These are phyloP conservation scores for Ictidomys tridecemlineatus DNA, from an alignment of 2,113 vertebrate species.

Conservation along the genomic window DNA sequence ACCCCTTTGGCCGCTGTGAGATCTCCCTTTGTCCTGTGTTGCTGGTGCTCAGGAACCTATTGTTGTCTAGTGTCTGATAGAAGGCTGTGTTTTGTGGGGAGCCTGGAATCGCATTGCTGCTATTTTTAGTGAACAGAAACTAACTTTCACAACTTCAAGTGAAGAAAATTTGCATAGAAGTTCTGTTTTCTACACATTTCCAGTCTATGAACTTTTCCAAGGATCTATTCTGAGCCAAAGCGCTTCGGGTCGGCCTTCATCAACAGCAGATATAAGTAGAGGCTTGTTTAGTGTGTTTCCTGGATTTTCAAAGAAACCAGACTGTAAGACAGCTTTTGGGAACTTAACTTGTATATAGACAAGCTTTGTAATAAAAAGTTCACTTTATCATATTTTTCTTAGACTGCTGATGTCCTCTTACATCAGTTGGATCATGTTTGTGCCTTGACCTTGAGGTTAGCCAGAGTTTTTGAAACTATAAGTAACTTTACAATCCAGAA, in stretches of 20 bases:
- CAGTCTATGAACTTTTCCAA: background rate
- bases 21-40: background rate
- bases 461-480: constrained; percentile 63
- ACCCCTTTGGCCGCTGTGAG: too few species aligned
- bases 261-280: background rate
- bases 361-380: constrained; percentile 34
- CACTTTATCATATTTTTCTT: constrained; percentile 11
- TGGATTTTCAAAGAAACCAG: background rate
- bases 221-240: background rate
- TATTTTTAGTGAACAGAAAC: constrained; percentile 30
- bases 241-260: background rate
- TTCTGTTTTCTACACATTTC: constrained; percentile 4
- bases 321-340: background rate
- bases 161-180: background rate
- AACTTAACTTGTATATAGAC: constrained; percentile 20
- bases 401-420: background rate
- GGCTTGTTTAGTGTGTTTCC: background rate
- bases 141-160: background rate
- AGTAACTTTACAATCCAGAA: background rate
- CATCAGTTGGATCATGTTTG: constrained; percentile 3
- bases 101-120: background rate
- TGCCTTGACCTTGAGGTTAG: constrained; percentile 56
- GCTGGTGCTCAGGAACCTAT: background rate
- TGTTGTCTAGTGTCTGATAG: background rate
- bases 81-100: background rate